A percentile compares a stretch with the other conserved stretches of the same genome.
These are phyloP conservation scores for Alligator mississippiensis DNA, from an alignment of 2,113 vertebrate species.

Conservation along the genomic window DNA sequence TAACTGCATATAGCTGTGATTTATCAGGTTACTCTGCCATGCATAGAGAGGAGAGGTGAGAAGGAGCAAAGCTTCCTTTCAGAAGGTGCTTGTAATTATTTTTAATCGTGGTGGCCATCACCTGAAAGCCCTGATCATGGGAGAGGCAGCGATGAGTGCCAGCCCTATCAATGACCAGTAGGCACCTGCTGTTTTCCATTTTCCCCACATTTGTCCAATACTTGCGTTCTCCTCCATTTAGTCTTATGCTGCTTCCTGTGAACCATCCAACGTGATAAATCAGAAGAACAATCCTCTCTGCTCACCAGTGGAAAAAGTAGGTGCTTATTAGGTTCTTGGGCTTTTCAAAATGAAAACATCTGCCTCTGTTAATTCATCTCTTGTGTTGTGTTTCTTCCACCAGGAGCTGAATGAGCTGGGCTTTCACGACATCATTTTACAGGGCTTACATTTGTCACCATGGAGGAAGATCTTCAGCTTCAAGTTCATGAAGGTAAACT, in stretches of 20 bases:
- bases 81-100: not conserved
- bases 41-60: not conserved
- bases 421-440: not conserved
- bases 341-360: not conserved
- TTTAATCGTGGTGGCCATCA: not conserved
- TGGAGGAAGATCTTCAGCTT: not conserved
- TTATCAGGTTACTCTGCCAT: not conserved
- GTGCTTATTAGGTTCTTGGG: not conserved
- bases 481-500: not conserved
- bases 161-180: not conserved
- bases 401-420: not conserved
- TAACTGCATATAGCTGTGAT: not conserved
- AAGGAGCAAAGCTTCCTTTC: not conserved
- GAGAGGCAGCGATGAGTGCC: rapidly evolving
- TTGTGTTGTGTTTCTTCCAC: not conserved
- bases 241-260: rapidly evolving
- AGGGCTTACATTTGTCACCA: not conserved
- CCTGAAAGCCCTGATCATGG: not conserved
- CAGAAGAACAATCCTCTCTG: not conserved
- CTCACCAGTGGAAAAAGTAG: not conserved
- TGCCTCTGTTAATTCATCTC: not conserved
- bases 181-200: not conserved
- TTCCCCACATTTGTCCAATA: not conserved
- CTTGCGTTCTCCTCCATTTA: not conserved
- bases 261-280: not conserved